These are phyloP conservation scores for Nomada flava DNA, from an alignment of 2,888 invertebrate genomes.

Conservation along the genomic window DNA sequence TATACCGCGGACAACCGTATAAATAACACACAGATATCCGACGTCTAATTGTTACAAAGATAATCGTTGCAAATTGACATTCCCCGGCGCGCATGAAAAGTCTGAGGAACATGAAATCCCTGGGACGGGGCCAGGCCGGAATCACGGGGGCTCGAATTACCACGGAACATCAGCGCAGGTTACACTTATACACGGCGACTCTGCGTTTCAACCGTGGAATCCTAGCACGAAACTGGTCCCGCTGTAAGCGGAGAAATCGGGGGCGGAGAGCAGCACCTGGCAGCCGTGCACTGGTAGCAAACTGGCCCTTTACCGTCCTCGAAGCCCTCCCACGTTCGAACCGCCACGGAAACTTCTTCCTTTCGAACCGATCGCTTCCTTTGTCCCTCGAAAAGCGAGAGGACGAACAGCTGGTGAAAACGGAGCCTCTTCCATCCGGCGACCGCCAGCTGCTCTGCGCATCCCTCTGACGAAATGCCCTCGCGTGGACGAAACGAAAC, in stretches of 20 bases:
- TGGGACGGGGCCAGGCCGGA: not conserved
- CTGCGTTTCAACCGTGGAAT: slow-evolving; percentile 29
- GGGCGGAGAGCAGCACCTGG: slow-evolving; percentile 62
- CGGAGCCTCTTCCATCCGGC: slow-evolving; percentile 45
- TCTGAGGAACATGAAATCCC: not conserved
- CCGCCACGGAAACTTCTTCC: slow-evolving; percentile 54
- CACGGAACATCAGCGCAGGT: slow-evolving; percentile 31
- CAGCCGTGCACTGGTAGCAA: slow-evolving; percentile 70
- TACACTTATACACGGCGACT: slow-evolving; percentile 7
- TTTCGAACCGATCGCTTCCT: slow-evolving; percentile 58
- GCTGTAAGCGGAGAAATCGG: slow-evolving; percentile 32
- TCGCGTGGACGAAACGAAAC: not conserved
- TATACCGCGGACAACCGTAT: too few species aligned
- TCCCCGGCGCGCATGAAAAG: too few species aligned
- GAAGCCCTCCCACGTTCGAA: slow-evolving; percentile 67
- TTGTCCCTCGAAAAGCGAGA: slow-evolving; percentile 53
- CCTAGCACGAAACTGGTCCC: slow-evolving; percentile 56
- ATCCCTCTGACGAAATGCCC: slow-evolving; percentile 4
- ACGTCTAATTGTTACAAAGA: too few species aligned
- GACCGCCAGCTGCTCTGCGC: slow-evolving; percentile 60
- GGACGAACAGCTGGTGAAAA: slow-evolving; percentile 69
- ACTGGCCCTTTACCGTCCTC: slow-evolving; percentile 55
- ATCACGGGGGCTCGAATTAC: slow-evolving; percentile 39
- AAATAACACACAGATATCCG: too few species aligned
- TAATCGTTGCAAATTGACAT: too few species aligned